phyloP scores from a whole-genome alignment of 2,888 invertebrate genomes.

The Limenitis camilla region DNA sequence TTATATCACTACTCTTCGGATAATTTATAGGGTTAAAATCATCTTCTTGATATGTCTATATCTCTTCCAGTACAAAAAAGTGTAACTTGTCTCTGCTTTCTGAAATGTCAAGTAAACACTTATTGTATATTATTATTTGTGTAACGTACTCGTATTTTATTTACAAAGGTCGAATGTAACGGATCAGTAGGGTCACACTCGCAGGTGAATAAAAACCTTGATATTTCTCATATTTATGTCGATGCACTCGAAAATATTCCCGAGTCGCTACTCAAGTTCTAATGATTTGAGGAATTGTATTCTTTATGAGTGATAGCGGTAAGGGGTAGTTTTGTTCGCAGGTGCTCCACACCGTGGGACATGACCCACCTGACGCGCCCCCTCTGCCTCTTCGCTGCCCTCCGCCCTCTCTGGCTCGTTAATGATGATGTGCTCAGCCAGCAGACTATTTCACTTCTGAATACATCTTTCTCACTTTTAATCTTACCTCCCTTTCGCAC shows the following conservation, averaged over 20 bases:
- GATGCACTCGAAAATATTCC: constrained; percentile 70
- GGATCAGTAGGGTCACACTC: constrained; percentile 20
- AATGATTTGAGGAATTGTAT: constrained; percentile 47
- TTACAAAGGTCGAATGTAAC: constrained; percentile 19
- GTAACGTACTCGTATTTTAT: constrained; percentile 1
- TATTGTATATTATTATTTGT: background rate
- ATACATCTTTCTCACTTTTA: constrained; percentile 77
- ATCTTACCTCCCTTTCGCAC: constrained; percentile 54
- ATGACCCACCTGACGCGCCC: constrained; percentile 73
- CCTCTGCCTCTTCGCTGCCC: constrained; percentile 76
- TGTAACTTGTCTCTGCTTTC: too few relatives aligned
- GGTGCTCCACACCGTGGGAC: constrained; percentile 70
- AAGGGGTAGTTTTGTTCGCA: constrained; percentile 65
- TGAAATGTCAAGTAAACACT: too few relatives aligned
- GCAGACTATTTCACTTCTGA: constrained; percentile 83
- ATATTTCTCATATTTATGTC: constrained; percentile 73
- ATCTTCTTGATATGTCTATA: too few relatives aligned
- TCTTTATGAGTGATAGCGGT: constrained; percentile 44
- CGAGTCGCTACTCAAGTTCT: constrained; percentile 45
- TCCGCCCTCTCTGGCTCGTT: constrained; percentile 79
- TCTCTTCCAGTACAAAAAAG: too few relatives aligned
- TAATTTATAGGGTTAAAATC: too few relatives aligned
- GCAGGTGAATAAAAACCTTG: constrained; percentile 66
- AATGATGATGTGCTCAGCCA: constrained; percentile 86
- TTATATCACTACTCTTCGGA: too few relatives aligned